A percentile compares a stretch with the other conserved stretches of the same genome.
phyloP scores from a whole-genome alignment of 2,797 vertebrate genomes.

The Monodelphis domestica region DNA sequence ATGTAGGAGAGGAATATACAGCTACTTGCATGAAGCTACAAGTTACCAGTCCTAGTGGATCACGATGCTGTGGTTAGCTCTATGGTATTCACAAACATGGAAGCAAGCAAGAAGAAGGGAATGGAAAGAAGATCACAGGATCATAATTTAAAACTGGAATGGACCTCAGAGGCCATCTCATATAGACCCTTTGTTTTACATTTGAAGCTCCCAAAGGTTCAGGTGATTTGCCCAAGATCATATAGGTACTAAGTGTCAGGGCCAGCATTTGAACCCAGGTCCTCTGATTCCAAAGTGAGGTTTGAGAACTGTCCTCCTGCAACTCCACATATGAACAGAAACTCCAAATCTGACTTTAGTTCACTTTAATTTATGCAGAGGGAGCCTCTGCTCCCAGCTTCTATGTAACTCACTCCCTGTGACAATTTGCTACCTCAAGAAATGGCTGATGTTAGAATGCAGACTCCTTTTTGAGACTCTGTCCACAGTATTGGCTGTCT shows the following conservation, averaged over 20 bases:
- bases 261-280: neutral
- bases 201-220: neutral
- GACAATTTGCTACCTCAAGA: neutral
- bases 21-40: neutral
- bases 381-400: neutral
- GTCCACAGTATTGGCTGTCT: neutral
- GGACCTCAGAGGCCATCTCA: neutral
- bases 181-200: neutral
- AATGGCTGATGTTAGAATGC: neutral
- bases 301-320: neutral
- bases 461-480: neutral
- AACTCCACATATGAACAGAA: neutral
- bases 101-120: neutral
- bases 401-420: neutral
- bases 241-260: neutral
- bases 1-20: neutral
- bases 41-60: neutral
- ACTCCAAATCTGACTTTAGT: neutral
- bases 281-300: neutral
- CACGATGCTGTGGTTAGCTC: neutral
- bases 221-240: neutral
- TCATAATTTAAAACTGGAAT: neutral
- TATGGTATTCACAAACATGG: conserved; percentile 7
- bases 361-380: neutral
- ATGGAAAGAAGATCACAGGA: neutral